These are phyloP conservation scores for Rutilus rutilus DNA, from an alignment of 2,113 vertebrate genomes.

Conservation along the genomic window DNA sequence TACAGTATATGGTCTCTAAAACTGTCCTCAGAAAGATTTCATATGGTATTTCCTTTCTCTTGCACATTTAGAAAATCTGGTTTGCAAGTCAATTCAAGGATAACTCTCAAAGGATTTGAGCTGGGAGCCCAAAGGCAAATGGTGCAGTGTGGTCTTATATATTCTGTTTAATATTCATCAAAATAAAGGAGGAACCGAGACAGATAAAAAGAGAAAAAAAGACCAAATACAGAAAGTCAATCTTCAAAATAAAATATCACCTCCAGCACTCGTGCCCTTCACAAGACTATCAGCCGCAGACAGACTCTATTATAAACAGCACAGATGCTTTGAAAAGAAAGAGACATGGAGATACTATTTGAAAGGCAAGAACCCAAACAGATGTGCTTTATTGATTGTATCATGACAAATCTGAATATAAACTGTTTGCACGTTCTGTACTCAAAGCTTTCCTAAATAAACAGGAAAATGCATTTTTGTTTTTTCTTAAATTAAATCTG, in stretches of 20 bases:
- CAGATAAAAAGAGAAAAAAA: background rate
- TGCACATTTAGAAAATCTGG: slow-evolving; percentile 14
- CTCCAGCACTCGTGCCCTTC: slow-evolving; percentile 34
- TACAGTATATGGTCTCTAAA: background rate
- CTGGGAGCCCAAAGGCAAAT: background rate
- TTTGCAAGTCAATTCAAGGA: slow-evolving; percentile 23
- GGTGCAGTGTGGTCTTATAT: slow-evolving; percentile 1
- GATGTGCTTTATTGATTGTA: slow-evolving; percentile 8
- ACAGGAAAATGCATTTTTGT: background rate
- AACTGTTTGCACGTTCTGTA: background rate
- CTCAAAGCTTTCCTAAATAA: background rate
- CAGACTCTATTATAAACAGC: slow-evolving; percentile 35
- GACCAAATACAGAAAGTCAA: background rate
- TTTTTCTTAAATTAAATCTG: background rate
- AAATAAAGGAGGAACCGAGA: background rate
- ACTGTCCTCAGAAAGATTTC: background rate
- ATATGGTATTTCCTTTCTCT: background rate
- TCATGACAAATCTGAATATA: background rate
- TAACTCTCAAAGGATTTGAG: background rate
- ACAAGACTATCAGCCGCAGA: slow-evolving; percentile 33
- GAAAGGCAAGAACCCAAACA: background rate
- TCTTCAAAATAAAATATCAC: background rate
- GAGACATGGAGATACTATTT: background rate
- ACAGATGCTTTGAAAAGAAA: slow-evolving; percentile 22
- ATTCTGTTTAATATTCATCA: slow-evolving; percentile 25